phyloP scores from a whole-genome alignment of 2,888 invertebrate species.

The Oscheius sp. region DNA sequence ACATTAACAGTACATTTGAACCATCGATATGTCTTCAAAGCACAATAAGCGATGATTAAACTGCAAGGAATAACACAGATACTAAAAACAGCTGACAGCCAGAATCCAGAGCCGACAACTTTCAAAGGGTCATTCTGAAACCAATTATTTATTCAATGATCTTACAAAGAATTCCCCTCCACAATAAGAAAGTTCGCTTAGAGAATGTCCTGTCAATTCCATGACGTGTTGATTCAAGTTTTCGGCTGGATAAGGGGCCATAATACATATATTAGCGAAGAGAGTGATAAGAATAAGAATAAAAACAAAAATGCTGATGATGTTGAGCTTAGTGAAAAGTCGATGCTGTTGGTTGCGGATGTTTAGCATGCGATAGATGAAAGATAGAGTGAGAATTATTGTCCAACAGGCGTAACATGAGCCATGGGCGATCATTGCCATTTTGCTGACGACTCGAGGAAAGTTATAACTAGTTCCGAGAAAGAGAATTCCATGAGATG shows the following conservation, averaged over 20 bases:
- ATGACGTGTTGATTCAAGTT: conserved; percentile 1
- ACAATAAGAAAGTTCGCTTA: conserved; percentile 10
- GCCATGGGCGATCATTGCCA: conserved; percentile 17
- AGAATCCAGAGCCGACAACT: conserved; percentile 6
- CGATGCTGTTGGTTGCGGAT: conserved; percentile 8
- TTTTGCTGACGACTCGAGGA: conserved; percentile 2
- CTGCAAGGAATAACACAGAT: conserved; percentile 10
- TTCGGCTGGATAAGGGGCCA: background rate
- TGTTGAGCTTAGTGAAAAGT: conserved; percentile 6
- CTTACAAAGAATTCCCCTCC: conserved; percentile 25
- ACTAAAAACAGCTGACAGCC: conserved; percentile 4
- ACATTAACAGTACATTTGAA: conserved; percentile 24
- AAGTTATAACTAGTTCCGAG: conserved; percentile 1
- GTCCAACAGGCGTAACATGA: conserved; percentile 18
- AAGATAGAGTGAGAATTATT: conserved; percentile 13
- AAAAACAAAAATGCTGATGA: background rate
- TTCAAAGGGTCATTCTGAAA: conserved; percentile 18
- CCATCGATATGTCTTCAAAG: conserved; percentile 19
- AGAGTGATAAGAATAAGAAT: background rate
- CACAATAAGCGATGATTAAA: conserved; percentile 3
- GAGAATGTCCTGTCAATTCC: conserved; percentile 3
- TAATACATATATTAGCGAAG: conserved; percentile 7
- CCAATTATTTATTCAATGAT: background rate
- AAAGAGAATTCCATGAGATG: conserved; percentile 19
- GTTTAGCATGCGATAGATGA: conserved; percentile 13